Evolutionary conservation across 2,113 vertebrate species (phyloP), one percentile per base, ranked within the genome.

Genomic region (Neopipo cinnamomea): DNA sequence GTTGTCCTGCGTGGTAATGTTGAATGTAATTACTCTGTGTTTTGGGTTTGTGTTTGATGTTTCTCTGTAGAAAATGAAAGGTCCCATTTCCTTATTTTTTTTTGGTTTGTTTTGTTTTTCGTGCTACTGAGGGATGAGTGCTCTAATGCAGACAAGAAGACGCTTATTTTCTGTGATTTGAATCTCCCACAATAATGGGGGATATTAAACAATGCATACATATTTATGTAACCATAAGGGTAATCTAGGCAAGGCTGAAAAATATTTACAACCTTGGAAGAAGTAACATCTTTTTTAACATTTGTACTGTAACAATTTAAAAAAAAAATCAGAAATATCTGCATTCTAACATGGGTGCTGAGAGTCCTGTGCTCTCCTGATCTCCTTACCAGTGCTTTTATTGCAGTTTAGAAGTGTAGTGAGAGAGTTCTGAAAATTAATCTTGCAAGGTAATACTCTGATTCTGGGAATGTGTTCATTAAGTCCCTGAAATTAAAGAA

Each of bases 121-220:
- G 8, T 50, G 15, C 19, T 55, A 0, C 22, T 75, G 28, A 24
- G 18, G 9, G 27, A 19, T 72, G 4, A 3, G 9, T 68, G 13
- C 17, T 67, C 3, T 75, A 67, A 35, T 27, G 49, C 28, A 55
- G 35, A 46, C 5, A 53, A 63, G n/a, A 94, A 25, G 9, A 46
- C 17, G 9, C 21, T 77, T 46, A 12, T 3, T 52, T 65, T 50
- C 28, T 16, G 11, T 66, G 7, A 8, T 21, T 82, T 85, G 30
- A 33, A 33, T 79, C 23, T 47, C 7, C 8, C 21, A 23, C 15
- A 52, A 1, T 65, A 61, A 23, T 46, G 42, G 5, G 18, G 18
- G 18, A 20, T 74, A 24, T 58, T 59, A 11, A 19, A 73, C 25
- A 50, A 18, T 80, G 5, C 14, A 15, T 58, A 8, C 35, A 37